Evolutionary conservation across 2,113 vertebrate genomes (phyloP).

Genomic region (Sapajus apella): DNA sequence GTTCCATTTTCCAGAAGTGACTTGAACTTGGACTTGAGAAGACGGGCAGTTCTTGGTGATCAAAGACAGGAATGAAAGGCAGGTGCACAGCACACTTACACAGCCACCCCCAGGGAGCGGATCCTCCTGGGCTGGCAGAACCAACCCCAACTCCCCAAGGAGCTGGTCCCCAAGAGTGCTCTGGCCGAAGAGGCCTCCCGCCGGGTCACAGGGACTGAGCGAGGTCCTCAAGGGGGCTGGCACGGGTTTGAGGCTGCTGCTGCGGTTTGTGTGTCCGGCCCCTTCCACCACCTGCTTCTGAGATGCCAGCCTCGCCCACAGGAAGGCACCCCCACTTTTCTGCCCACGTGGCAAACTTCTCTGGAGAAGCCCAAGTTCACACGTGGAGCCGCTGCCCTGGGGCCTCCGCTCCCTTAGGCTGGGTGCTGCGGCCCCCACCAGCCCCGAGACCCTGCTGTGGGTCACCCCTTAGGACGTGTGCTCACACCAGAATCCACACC

Average conservation of each 20-base stretch:
- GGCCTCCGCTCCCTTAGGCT: neutral
- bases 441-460: neutral
- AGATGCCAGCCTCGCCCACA: rapidly evolving
- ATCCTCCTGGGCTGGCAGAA: too few relatives aligned
- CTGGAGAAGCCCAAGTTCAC: neutral
- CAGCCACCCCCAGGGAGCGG: too few relatives aligned
- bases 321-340: neutral
- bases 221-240: too few relatives aligned
- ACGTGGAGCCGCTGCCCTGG: too few relatives aligned
- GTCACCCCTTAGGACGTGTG: neutral
- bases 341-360: neutral
- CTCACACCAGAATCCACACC: neutral
- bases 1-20: neutral
- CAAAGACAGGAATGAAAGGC: neutral
- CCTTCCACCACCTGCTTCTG: neutral
- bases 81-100: too few relatives aligned
- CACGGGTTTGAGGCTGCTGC: too few relatives aligned
- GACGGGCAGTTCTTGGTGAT: neutral
- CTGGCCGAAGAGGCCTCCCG: too few relatives aligned
- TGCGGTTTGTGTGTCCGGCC: rapidly evolving
- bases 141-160: too few relatives aligned
- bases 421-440: neutral
- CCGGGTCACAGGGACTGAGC: too few relatives aligned
- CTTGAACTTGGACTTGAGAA: neutral
- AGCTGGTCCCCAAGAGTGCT: neutral